Base-by-base conservation (phyloP, 92 coral and sea anemone genomes). In the Palythoa heliodiscus region DNA sequence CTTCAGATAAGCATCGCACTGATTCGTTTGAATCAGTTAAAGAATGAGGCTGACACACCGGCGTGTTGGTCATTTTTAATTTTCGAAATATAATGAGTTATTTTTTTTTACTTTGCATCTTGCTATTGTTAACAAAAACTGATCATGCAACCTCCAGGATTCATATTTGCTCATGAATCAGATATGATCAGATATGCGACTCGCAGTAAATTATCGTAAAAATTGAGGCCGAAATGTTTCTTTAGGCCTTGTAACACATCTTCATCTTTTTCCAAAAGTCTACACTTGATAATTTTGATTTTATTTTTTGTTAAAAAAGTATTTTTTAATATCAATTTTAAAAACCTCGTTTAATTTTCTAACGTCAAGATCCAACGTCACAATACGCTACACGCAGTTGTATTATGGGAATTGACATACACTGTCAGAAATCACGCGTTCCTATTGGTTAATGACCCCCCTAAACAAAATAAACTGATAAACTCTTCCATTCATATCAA, bases 401-500 rank as follows among this genome's bases (percentile, higher is more conserved):
- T 54, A 63, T 20, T 53, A 16, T 7, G 55, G 55, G 48, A 38
- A 22, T 25, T 0, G 63, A 48, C 84, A 17, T 23, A 23, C 43
- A 14, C 57, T 47, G 84, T 64, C 73, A 48, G 39, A 66, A 66
- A 64, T 15, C 39, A 3, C 13, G 73, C 37, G 40, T 43, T 67
- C 52, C 61, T 22, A 80, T 80, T 80, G 84, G 84, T 70, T 63
- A 13, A 61, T n/a, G 29, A 0, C 52, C 43, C 22, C 39, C 2
- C 25, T 48, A 37, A 15, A 64, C 63, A 20, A 70, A 52, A 68
- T 14, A n/a, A n/a, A n/a, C 74, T 48, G 84, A 80, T 64, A 77
- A 35, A 77, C 4, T 55, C 73, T 64, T 80, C 84, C 58, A 55
- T 79, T 79, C 61, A 64, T 11, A 47, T 20, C 15, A 16, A 80